A percentile compares a stretch with the other conserved stretches of the same genome.
These are phyloP conservation scores for Drosophila persimilis DNA, from an alignment of 1,140 invertebrate genomes.

Conservation along the genomic window DNA sequence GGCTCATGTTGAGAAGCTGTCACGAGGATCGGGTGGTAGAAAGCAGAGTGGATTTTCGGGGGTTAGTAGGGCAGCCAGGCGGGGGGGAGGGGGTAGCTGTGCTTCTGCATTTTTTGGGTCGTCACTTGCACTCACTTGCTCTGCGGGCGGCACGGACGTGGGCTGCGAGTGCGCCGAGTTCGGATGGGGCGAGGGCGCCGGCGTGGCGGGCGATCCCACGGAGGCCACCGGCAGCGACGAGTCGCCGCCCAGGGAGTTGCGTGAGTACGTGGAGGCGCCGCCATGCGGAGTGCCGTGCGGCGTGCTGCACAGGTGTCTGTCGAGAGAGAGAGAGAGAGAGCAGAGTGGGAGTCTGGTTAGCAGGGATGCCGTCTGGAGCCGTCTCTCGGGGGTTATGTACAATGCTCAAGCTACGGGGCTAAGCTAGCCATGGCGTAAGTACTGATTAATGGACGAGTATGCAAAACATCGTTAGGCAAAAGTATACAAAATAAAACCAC, in stretches of 20 bases:
- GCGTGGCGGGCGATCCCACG: slow-evolving; percentile 88
- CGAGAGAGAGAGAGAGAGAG: background rate
- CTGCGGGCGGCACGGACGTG: slow-evolving; percentile 88
- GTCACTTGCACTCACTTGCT: slow-evolving; percentile 86
- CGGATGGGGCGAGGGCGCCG: slow-evolving; percentile 89
- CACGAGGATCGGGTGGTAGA: background rate
- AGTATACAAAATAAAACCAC: slow-evolving; percentile 36
- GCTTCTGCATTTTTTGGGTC: slow-evolving; percentile 77
- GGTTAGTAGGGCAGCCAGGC: slow-evolving; percentile 11
- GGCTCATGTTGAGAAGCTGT: slow-evolving; percentile 77
- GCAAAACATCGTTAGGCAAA: slow-evolving; percentile 26
- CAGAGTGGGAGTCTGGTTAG: slow-evolving; percentile 7
- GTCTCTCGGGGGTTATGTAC: slow-evolving; percentile 34
- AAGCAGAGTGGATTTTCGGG: background rate
- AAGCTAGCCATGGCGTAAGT: slow-evolving; percentile 37
- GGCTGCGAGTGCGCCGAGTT: slow-evolving; percentile 89
- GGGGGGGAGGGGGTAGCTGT: no score
- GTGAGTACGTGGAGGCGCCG: slow-evolving; percentile 86
- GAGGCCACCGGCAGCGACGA: slow-evolving; percentile 85
- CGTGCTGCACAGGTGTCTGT: slow-evolving; percentile 60
- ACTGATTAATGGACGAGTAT: slow-evolving; percentile 15
- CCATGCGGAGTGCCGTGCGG: slow-evolving; percentile 81
- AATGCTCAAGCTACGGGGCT: slow-evolving; percentile 48
- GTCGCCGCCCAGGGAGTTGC: slow-evolving; percentile 85
- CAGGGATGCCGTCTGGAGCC: background rate